A percentile compares a stretch with the other conserved stretches of the same genome.
These are phyloP conservation scores for Pantherophis guttatus DNA, from an alignment of 2,113 vertebrate species.

Conservation along the genomic window DNA sequence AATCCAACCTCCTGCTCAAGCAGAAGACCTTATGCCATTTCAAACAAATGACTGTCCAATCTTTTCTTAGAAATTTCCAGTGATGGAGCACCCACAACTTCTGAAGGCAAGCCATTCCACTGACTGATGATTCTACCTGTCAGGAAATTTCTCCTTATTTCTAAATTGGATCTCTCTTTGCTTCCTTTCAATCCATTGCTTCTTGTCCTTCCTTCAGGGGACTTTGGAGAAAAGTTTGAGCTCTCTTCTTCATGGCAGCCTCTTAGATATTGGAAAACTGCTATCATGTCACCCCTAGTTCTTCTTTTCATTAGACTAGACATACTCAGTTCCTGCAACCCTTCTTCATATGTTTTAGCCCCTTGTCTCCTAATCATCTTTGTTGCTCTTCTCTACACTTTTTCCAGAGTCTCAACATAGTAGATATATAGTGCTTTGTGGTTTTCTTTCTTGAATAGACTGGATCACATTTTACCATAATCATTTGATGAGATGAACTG, in stretches of 20 bases:
- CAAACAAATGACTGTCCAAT: background rate
- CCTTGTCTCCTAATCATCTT: no score
- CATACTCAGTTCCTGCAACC: background rate
- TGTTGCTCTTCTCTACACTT: no score
- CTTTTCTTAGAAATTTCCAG: background rate
- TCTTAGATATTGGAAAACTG: background rate
- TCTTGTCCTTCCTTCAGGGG: background rate
- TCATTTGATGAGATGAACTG: background rate
- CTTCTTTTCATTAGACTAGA: background rate
- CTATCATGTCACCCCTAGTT: background rate
- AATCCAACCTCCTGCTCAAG: background rate
- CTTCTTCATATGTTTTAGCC: background rate
- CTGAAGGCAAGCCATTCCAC: background rate
- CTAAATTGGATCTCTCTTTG: background rate
- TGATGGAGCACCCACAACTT: no score
- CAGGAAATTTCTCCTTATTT: background rate
- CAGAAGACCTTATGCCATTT: background rate
- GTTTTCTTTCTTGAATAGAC: background rate
- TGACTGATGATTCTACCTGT: background rate
- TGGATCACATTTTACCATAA: background rate
- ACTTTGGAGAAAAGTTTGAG: background rate
- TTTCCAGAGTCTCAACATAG: background rate
- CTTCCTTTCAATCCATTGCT: background rate
- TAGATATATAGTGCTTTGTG: background rate
- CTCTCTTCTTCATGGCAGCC: background rate